Evolutionary conservation across 2,113 vertebrate genomes (phyloP).

Genomic region (Peromyscus maniculatus): DNA sequence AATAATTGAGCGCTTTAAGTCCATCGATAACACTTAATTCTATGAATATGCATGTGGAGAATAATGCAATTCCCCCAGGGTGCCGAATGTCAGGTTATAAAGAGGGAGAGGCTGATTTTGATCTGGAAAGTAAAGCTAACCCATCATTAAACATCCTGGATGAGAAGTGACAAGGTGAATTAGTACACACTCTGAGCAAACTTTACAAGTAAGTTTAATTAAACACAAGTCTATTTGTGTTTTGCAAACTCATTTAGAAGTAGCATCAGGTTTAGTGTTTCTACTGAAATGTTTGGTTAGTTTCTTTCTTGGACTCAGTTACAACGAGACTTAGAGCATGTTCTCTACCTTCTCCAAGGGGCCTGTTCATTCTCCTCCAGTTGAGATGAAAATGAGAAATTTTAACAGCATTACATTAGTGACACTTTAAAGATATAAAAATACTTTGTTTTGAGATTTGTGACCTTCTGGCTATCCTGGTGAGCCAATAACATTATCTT

Average conservation of each 20-base stretch:
- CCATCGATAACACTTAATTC: constrained; percentile 78
- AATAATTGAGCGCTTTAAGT: constrained; percentile 77
- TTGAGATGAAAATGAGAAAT: constrained; percentile 24
- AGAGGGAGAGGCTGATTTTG: constrained; percentile 70
- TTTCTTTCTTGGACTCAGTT: constrained; percentile 47
- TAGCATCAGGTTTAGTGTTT: constrained; percentile 47
- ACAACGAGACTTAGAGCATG: not conserved
- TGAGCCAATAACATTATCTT: constrained; percentile 4
- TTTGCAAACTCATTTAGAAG: constrained; percentile 64
- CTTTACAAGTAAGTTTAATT: constrained; percentile 78
- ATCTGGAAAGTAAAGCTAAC: constrained; percentile 75
- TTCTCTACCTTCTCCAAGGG: not conserved
- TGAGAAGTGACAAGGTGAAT: constrained; percentile 78
- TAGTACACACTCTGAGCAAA: constrained; percentile 70
- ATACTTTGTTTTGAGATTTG: not conserved
- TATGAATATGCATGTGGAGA: constrained; percentile 78
- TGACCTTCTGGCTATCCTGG: constrained; percentile 40
- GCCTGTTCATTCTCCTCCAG: not conserved
- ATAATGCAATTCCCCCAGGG: constrained; percentile 74
- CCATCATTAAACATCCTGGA: constrained; percentile 73
- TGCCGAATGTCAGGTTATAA: constrained; percentile 55
- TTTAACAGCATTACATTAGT: not conserved
- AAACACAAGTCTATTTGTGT: constrained; percentile 66
- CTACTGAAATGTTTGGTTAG: not conserved
- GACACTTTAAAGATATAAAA: not conserved